Evolutionary conservation across 2,113 vertebrate genomes (phyloP).

Genomic region (Mastomys coucha): DNA sequence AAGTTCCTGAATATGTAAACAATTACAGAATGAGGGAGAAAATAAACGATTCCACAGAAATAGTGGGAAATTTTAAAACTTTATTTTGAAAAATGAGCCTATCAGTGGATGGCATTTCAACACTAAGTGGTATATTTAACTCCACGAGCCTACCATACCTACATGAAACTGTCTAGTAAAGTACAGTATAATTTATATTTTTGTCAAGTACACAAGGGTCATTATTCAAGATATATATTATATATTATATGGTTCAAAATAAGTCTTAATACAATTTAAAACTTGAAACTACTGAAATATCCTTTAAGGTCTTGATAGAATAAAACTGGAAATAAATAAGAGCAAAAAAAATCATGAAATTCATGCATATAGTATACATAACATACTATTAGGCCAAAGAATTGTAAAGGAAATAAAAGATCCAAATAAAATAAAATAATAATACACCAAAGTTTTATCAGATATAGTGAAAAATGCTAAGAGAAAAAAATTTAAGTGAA

Average conservation of each 20-base stretch:
- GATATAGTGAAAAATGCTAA: neutral
- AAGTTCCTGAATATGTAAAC: neutral
- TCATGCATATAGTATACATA: neutral
- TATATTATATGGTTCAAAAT: neutral
- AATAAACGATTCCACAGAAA: neutral
- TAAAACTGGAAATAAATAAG: neutral
- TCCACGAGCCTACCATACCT: neutral
- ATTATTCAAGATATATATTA: neutral
- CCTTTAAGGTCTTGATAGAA: neutral
- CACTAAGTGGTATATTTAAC: neutral
- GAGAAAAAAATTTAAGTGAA: neutral
- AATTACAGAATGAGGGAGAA: neutral
- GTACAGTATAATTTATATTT: neutral
- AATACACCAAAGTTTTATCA: neutral
- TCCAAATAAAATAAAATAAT: neutral
- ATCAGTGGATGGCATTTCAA: neutral
- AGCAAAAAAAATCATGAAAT: neutral
- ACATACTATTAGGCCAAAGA: neutral
- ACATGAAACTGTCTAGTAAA: neutral
- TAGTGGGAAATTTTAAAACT: neutral
- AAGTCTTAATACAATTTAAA: neutral
- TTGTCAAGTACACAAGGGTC: neutral
- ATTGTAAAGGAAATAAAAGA: neutral
- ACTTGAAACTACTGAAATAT: neutral
- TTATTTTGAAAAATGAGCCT: neutral